Evolutionary conservation across 2,797 vertebrate genomes (phyloP).

Genomic region (Meriones psammophilus): DNA sequence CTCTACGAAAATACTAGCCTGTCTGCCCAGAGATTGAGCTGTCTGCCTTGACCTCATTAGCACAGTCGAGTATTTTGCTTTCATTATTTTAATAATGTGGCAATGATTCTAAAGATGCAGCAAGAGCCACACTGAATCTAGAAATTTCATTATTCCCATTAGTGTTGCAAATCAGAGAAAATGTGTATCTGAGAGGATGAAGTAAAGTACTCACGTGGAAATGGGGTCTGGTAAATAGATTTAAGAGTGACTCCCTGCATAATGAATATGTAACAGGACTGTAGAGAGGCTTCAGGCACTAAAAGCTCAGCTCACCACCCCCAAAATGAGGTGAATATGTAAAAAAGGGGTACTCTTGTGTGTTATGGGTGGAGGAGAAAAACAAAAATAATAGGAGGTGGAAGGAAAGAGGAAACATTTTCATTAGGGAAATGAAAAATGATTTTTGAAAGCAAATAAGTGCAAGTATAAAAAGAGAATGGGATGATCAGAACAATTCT

Average conservation of each 20-base stretch:
- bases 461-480: constrained; percentile 7
- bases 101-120: constrained; percentile 66
- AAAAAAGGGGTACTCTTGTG: neutral
- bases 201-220: constrained; percentile 34
- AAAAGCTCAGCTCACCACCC: neutral
- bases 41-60: constrained; percentile 71
- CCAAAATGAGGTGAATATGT: too few species aligned
- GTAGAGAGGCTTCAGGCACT: neutral
- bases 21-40: neutral
- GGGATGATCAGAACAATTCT: neutral
- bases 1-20: neutral
- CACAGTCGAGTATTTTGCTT: constrained; percentile 64
- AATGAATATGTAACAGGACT: neutral
- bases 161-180: constrained; percentile 69
- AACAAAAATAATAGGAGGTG: neutral
- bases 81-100: constrained; percentile 73
- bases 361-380: accelerated
- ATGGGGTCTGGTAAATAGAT: neutral
- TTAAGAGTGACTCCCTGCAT: neutral
- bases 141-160: constrained; percentile 68
- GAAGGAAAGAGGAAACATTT: neutral
- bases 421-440: neutral
- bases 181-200: neutral
- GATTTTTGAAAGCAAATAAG: constrained; percentile 36
- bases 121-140: constrained; percentile 46